Evolutionary conservation across 2,888 invertebrate genomes (phyloP).

Genomic region (Drosophila ustulata): DNA sequence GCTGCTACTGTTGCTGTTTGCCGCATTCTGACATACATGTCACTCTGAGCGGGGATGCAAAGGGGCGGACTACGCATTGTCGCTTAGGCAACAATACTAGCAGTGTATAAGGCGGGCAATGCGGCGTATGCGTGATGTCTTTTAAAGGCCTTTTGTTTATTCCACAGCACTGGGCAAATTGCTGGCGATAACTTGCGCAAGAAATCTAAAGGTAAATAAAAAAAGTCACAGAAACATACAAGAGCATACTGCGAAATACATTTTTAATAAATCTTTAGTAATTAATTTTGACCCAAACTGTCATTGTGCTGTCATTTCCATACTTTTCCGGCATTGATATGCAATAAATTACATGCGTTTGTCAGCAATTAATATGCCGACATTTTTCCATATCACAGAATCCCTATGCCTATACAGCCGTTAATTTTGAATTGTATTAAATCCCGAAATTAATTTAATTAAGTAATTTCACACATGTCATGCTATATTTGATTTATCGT

Average conservation of each 20-base stretch:
- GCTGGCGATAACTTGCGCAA: slow-evolving; percentile 21
- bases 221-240: not conserved
- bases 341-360: slow-evolving; percentile 64
- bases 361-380: slow-evolving; percentile 42
- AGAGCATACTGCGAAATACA: not conserved
- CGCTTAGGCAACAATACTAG: slow-evolving; percentile 53
- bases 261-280: slow-evolving; percentile 15
- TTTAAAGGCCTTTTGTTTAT: slow-evolving; percentile 39
- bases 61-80: slow-evolving; percentile 45
- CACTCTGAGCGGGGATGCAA: slow-evolving; percentile 20
- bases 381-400: slow-evolving; percentile 14
- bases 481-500: slow-evolving; percentile 66
- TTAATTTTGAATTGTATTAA: slow-evolving; percentile 11
- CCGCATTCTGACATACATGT: slow-evolving; percentile 69
- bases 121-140: slow-evolving; percentile 55
- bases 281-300: slow-evolving; percentile 1
- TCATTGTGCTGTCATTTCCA: slow-evolving; percentile 46
- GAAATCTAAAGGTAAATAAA: slow-evolving; percentile 21
- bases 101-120: slow-evolving; percentile 39
- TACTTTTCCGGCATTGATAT: slow-evolving; percentile 42
- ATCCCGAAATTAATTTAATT: slow-evolving; percentile 71
- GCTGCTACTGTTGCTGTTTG: slow-evolving; percentile 61
- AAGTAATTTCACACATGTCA: slow-evolving; percentile 76
- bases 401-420: not conserved
- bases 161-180: slow-evolving; percentile 19